Percentiles rank a stretch among this genome's conserved stretches.
Evolutionary conservation across 2,797 vertebrate species (phyloP).

Genomic region (Gobionotothen gibberifrons): DNA sequence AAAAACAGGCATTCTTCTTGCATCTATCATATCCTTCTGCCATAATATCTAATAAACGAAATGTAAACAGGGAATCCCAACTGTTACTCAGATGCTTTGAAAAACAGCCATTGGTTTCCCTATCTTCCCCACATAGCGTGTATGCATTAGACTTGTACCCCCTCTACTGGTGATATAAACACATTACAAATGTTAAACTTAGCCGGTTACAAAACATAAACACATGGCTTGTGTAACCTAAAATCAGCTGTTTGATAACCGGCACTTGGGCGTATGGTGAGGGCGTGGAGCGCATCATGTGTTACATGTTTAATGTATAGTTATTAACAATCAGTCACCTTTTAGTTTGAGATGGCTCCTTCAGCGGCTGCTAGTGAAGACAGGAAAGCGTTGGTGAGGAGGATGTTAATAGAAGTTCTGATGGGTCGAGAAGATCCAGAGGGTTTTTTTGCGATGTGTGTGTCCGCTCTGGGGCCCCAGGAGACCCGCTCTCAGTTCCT

Average conservation of each 20-base stretch:
- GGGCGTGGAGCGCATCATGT: neutral
- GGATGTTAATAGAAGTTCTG: slow-evolving; percentile 63
- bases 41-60: slow-evolving; percentile 15
- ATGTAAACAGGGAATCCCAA: slow-evolving; percentile 51
- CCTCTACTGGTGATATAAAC: slow-evolving; percentile 56
- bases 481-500: slow-evolving; percentile 67
- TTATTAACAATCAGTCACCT: slow-evolving; percentile 16
- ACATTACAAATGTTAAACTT: slow-evolving; percentile 38
- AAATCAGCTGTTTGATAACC: slow-evolving; percentile 72
- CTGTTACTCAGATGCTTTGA: slow-evolving; percentile 31
- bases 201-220: slow-evolving; percentile 70
- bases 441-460: slow-evolving; percentile 80
- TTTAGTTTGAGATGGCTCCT: slow-evolving; percentile 53
- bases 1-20: neutral
- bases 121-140: neutral
- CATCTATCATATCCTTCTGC: slow-evolving; percentile 5
- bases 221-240: slow-evolving; percentile 69
- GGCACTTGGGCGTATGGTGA: too few species aligned
- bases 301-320: too few species aligned
- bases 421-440: slow-evolving; percentile 74
- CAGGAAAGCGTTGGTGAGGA: slow-evolving; percentile 40
- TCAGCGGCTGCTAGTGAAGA: slow-evolving; percentile 25
- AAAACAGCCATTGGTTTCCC: slow-evolving; percentile 4
- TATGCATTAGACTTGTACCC: slow-evolving; percentile 54
- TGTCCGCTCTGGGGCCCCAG: slow-evolving; percentile 85